Evolutionary conservation across 2,113 vertebrate species (phyloP).

Genomic region (sheep (Ovis aries)): DNA sequence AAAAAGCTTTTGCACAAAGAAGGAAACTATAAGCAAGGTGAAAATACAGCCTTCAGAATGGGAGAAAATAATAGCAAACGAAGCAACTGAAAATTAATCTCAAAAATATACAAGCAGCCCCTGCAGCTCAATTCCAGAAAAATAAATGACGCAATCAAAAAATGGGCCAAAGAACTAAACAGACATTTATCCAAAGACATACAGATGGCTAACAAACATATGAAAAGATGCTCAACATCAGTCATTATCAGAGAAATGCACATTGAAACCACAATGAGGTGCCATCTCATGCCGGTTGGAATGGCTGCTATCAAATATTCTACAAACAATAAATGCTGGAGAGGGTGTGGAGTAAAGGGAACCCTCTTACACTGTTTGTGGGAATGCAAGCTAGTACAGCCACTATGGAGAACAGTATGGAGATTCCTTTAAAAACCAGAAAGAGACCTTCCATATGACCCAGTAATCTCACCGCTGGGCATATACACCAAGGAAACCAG

Average conservation of each 20-base stretch:
- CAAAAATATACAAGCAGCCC: background rate
- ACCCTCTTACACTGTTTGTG: background rate
- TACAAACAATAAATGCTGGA: background rate
- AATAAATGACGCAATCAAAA: background rate
- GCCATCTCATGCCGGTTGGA: background rate
- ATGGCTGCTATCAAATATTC: background rate
- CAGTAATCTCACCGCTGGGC: background rate
- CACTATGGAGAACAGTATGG: background rate
- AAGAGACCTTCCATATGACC: background rate
- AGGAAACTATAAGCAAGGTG: background rate
- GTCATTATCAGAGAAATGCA: background rate
- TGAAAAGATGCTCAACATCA: background rate
- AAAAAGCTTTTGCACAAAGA: background rate
- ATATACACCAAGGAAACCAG: background rate
- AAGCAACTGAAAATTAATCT: background rate
- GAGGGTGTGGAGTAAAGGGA: background rate
- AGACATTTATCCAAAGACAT: background rate
- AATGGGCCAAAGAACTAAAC: background rate
- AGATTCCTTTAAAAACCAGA: background rate
- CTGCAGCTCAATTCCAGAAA: background rate
- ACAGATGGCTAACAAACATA: background rate
- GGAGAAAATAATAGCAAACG: background rate
- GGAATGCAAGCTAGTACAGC: background rate
- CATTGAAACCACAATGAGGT: background rate
- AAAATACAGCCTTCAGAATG: background rate